phyloP scores from a whole-genome alignment of 2,888 invertebrate genomes.

The Ormyrus thymus region DNA sequence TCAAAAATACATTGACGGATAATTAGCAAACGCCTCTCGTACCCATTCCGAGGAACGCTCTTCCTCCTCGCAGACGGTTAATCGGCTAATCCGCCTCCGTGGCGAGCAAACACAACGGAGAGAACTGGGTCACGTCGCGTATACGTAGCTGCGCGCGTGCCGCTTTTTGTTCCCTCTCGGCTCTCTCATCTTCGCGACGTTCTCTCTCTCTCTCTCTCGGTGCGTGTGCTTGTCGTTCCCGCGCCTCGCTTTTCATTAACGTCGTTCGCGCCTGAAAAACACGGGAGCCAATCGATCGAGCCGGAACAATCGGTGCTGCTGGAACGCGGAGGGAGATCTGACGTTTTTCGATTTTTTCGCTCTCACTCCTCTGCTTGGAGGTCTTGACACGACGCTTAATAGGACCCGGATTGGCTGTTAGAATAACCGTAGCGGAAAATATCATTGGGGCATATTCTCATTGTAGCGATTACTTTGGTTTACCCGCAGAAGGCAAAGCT shows the following conservation, averaged over 20 bases:
- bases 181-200: no score
- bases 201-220: no score
- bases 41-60: background rate
- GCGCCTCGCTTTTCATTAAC: background rate
- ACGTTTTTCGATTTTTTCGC: no score
- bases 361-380: no score
- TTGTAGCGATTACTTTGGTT: no score
- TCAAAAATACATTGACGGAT: slow-evolving; percentile 47
- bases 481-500: no score
- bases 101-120: background rate
- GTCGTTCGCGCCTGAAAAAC: background rate
- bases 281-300: background rate
- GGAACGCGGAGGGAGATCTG: background rate
- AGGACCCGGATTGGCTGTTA: no score
- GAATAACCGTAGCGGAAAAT: no score
- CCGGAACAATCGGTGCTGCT: no score
- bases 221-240: no score
- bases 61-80: slow-evolving; percentile 8
- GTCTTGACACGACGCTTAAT: no score
- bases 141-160: background rate
- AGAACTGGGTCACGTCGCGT: slow-evolving; percentile 46
- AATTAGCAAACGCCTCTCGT: slow-evolving; percentile 28
- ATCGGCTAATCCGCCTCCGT: slow-evolving; percentile 38
- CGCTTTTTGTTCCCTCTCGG: background rate
- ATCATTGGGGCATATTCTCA: no score